Percentiles rank a stretch among this genome's conserved stretches.
These are phyloP conservation scores for Chrysolina americana DNA, from an alignment of 2,888 invertebrate species.

Conservation along the genomic window DNA sequence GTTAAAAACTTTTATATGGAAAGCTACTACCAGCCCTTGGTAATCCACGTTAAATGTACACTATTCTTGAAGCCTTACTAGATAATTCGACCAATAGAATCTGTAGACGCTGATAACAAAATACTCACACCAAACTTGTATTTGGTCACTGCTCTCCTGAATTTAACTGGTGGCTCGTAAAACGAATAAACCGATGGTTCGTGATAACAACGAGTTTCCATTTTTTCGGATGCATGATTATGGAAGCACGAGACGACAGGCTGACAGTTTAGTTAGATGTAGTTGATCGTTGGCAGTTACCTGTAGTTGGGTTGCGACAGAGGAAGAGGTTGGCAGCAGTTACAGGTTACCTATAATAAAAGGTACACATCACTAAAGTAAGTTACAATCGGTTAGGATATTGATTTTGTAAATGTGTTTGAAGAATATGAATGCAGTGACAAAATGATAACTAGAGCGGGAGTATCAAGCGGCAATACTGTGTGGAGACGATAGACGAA, in stretches of 20 bases:
- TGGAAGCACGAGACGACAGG: not conserved
- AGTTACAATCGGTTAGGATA: slow-evolving; percentile 7
- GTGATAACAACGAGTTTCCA: slow-evolving; percentile 17
- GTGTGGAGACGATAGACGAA: not conserved
- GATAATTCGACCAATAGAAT: not conserved
- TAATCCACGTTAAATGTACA: not conserved
- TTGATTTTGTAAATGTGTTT: not conserved
- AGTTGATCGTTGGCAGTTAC: slow-evolving; percentile 55
- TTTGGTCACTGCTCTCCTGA: not conserved
- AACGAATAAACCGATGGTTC: not conserved
- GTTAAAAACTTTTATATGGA: too few relatives aligned
- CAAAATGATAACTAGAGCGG: not conserved
- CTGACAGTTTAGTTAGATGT: slow-evolving; percentile 39
- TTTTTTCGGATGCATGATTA: not conserved
- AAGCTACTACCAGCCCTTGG: too few relatives aligned
- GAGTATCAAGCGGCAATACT: not conserved
- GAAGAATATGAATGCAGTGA: not conserved
- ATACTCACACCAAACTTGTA: slow-evolving; percentile 3
- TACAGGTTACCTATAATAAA: slow-evolving; percentile 69
- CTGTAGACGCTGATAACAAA: not conserved
- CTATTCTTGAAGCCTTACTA: not conserved
- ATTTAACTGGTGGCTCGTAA: not conserved
- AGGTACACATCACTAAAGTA: slow-evolving; percentile 50
- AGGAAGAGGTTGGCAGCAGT: slow-evolving; percentile 62
- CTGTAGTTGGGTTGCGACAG: slow-evolving; percentile 59